These are phyloP conservation scores for Pseudorectes ferrugineus DNA, from an alignment of 2,113 vertebrate genomes.

Conservation along the genomic window DNA sequence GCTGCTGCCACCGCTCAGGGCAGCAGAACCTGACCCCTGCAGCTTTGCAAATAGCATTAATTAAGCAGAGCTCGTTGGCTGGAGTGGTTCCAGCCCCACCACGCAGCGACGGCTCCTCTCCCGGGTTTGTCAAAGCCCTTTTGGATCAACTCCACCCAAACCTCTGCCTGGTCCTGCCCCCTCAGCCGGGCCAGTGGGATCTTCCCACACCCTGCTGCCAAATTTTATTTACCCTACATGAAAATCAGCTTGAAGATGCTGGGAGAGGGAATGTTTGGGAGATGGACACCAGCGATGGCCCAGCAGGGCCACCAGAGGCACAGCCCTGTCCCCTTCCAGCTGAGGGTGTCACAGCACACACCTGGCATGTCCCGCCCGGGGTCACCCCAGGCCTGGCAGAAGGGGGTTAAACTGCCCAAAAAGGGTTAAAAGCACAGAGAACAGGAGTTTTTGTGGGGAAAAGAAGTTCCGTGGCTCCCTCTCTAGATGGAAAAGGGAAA, in stretches of 20 bases:
- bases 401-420: background rate
- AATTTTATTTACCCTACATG: background rate
- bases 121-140: background rate
- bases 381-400: background rate
- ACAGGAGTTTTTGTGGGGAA: background rate
- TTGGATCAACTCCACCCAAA: background rate
- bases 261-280: background rate
- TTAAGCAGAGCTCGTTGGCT: background rate
- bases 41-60: background rate
- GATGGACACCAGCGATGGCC: background rate
- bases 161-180: background rate
- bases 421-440: background rate
- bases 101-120: background rate
- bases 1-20: background rate
- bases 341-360: background rate
- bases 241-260: background rate
- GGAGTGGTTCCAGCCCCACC: background rate
- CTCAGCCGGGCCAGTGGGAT: background rate
- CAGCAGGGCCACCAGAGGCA: background rate
- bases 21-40: background rate
- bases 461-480: background rate
- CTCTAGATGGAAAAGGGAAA: conserved; percentile 5
- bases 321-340: background rate
- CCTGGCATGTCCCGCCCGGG: background rate
- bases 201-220: background rate